Percentiles rank a stretch among this genome's conserved stretches.
These are phyloP conservation scores for Camponotus floridanus DNA, from an alignment of 1,140 invertebrate species.

Conservation along the genomic window DNA sequence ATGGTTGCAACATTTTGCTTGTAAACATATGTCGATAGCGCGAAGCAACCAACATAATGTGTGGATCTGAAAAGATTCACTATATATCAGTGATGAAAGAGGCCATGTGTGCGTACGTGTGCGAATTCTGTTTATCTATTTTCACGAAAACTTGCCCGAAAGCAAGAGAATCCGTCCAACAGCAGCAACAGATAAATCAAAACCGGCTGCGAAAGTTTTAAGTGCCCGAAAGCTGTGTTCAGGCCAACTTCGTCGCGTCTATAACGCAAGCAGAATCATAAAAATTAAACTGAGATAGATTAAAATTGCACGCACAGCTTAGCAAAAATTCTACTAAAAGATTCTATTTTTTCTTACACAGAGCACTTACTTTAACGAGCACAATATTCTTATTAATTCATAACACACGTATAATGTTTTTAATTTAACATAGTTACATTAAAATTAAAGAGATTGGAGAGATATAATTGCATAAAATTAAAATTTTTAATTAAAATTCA, in stretches of 20 bases:
- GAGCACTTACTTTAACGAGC: neutral
- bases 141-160: constrained; percentile 56
- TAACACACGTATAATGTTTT: neutral
- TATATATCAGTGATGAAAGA: constrained; percentile 26
- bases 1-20: neutral
- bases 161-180: constrained; percentile 31
- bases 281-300: constrained; percentile 30
- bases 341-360: neutral
- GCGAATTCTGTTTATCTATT: constrained; percentile 62
- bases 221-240: constrained; percentile 53
- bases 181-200: constrained; percentile 72
- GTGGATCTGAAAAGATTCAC: constrained; percentile 16
- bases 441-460: neutral
- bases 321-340: constrained; percentile 13
- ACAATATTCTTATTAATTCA: neutral
- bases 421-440: constrained; percentile 25
- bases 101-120: neutral
- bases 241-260: constrained; percentile 32
- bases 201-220: constrained; percentile 69
- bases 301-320: neutral
- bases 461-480: constrained; percentile 7
- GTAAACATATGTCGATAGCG: constrained; percentile 40
- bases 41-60: constrained; percentile 42
- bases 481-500: constrained; percentile 23
- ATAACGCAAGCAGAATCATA: neutral